These are phyloP conservation scores for Actenoides hombroni DNA, from an alignment of 2,113 vertebrate species.

Conservation along the genomic window DNA sequence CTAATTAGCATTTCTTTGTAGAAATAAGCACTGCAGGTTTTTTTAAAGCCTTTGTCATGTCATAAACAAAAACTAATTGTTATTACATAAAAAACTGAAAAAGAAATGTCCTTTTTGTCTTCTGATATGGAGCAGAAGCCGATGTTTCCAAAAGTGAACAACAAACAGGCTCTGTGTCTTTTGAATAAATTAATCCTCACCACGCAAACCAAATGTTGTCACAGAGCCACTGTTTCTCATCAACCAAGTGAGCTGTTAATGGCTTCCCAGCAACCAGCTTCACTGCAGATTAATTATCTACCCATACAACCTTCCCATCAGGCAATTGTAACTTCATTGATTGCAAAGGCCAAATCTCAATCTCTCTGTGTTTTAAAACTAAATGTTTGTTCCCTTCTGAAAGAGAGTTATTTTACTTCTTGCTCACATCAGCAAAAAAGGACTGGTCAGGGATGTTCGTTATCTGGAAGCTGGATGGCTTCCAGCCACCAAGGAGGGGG, in stretches of 20 bases:
- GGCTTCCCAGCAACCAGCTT: conserved; percentile 31
- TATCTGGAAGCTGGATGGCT: neutral
- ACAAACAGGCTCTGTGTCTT: conserved; percentile 22
- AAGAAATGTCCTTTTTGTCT: conserved; percentile 19
- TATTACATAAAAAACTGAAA: conserved; percentile 30
- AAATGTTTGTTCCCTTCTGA: neutral
- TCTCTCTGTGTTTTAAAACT: neutral
- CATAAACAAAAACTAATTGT: neutral
- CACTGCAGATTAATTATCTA: neutral
- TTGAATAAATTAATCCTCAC: neutral
- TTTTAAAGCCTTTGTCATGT: neutral
- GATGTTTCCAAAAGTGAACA: conserved; percentile 20
- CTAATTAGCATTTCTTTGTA: neutral
- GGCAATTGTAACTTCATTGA: neutral
- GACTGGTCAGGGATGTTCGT: neutral
- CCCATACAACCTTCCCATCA: neutral
- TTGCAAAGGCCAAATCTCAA: neutral
- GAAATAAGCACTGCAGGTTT: neutral
- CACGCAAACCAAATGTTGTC: conserved; percentile 26
- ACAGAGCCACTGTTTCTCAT: conserved; percentile 53
- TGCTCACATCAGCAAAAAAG: neutral
- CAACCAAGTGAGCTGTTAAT: neutral
- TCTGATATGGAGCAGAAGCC: conserved; percentile 42
- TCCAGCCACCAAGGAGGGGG: neutral
- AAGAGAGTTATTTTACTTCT: neutral